phyloP scores from a whole-genome alignment of 1,140 invertebrate species.

The Tetragnatha versicolor region DNA sequence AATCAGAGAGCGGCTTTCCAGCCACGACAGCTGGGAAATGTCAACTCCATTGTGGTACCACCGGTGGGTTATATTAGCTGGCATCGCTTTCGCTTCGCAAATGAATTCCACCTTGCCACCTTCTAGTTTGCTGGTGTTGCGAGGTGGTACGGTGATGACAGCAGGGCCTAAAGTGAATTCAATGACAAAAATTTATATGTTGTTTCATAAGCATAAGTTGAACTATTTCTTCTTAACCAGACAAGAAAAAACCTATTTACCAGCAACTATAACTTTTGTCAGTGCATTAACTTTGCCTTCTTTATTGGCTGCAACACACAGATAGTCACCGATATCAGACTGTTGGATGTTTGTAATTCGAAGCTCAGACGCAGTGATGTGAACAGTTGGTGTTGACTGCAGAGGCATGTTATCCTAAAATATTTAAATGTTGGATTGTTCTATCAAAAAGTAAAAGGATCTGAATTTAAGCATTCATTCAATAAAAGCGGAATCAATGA shows the following conservation, averaged over 20 bases:
- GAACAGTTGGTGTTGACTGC: conserved; percentile 77
- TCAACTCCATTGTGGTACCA: conserved; percentile 70
- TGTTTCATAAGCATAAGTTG: background rate
- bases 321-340: conserved; percentile 89
- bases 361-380: conserved; percentile 81
- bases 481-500: too few relatives aligned
- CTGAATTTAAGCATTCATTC: too few relatives aligned
- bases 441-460: too few relatives aligned
- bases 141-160: conserved; percentile 84
- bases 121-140: conserved; percentile 92
- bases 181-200: background rate
- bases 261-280: conserved; percentile 91
- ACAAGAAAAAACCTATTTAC: conserved; percentile 66
- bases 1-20: conserved; percentile 84
- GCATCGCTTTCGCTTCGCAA: conserved; percentile 92
- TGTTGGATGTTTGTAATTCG: conserved; percentile 88
- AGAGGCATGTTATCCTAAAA: conserved; percentile 68
- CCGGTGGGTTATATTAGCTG: conserved; percentile 91
- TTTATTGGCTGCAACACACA: conserved; percentile 89
- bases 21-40: conserved; percentile 64
- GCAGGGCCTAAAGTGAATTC: conserved; percentile 64
- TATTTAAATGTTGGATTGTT: too few relatives aligned
- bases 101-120: conserved; percentile 91
- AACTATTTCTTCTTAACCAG: background rate
- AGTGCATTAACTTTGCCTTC: conserved; percentile 93